Conservation (phyloP, 2,797 vertebrate species). For the Australoheros facetus region DNA sequence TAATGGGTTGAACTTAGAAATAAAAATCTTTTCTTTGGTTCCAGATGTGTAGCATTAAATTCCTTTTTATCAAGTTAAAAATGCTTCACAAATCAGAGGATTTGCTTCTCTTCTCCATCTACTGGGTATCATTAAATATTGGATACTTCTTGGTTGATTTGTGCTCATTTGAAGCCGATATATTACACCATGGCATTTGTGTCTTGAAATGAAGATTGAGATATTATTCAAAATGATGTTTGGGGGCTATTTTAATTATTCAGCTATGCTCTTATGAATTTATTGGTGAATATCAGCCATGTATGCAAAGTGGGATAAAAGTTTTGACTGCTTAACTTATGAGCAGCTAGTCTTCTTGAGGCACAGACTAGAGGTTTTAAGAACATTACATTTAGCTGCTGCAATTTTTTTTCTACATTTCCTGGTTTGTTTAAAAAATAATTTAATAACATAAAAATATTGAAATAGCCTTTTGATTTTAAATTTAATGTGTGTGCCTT, state of each 20-base stretch:
- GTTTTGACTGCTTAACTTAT: not conserved
- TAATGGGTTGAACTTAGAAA: constrained; percentile 5
- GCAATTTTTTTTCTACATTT: not conserved
- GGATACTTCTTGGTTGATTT: not conserved
- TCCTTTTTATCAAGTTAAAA: not conserved
- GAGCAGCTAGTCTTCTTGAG: too few species aligned
- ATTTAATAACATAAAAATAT: not conserved
- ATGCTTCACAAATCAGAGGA: not conserved
- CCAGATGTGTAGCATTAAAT: not conserved
- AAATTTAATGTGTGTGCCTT: not conserved
- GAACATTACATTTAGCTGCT: not conserved
- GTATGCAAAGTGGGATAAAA: not conserved
- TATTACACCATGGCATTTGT: not conserved
- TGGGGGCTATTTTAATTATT: not conserved
- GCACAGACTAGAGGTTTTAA: not conserved
- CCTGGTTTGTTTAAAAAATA: not conserved
- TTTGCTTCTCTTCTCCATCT: not conserved
- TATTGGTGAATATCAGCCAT: not conserved
- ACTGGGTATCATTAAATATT: not conserved
- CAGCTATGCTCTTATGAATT: not conserved
- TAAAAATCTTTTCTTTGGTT: not conserved
- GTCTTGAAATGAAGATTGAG: not conserved
- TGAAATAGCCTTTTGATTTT: not conserved
- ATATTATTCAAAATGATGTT: not conserved
- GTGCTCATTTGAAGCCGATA: not conserved